phyloP scores from a whole-genome alignment of 2,113 vertebrate genomes.

The Gallinago media region DNA sequence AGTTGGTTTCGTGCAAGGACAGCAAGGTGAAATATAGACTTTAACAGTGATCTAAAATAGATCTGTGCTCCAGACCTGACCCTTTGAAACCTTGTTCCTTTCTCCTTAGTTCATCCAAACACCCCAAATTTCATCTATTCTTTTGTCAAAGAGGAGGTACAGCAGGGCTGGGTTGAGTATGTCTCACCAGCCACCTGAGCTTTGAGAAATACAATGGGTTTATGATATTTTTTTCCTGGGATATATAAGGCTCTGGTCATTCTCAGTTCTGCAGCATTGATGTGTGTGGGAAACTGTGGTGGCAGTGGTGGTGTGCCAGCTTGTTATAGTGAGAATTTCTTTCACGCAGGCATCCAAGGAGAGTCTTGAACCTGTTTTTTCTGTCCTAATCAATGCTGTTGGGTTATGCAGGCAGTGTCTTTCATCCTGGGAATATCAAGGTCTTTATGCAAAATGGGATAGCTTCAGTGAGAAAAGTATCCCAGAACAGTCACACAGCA shows the following conservation, averaged over 20 bases:
- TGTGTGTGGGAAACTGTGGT: background rate
- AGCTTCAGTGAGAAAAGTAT: background rate
- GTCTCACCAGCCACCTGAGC: background rate
- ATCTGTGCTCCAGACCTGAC: background rate
- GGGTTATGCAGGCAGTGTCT: slow-evolving; percentile 23
- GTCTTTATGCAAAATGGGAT: background rate
- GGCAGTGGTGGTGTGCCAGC: background rate
- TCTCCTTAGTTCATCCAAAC: background rate
- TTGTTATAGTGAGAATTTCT: background rate
- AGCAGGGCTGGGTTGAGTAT: background rate
- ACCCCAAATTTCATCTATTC: background rate
- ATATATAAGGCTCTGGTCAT: background rate
- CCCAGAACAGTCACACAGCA: background rate
- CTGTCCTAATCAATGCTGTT: slow-evolving; percentile 39
- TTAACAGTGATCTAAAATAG: background rate
- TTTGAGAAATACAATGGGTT: background rate
- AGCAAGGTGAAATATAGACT: background rate
- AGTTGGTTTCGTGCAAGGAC: background rate
- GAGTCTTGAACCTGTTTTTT: slow-evolving; percentile 51
- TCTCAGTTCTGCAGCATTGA: background rate
- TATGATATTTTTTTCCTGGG: background rate
- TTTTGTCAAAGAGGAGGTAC: background rate
- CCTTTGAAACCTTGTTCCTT: background rate
- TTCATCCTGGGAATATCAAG: slow-evolving; percentile 29
- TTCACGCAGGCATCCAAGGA: background rate